A percentile compares a stretch with the other conserved stretches of the same genome.
Conservation (phyloP, 2,113 vertebrate species). For the Mixornis gularis region DNA sequence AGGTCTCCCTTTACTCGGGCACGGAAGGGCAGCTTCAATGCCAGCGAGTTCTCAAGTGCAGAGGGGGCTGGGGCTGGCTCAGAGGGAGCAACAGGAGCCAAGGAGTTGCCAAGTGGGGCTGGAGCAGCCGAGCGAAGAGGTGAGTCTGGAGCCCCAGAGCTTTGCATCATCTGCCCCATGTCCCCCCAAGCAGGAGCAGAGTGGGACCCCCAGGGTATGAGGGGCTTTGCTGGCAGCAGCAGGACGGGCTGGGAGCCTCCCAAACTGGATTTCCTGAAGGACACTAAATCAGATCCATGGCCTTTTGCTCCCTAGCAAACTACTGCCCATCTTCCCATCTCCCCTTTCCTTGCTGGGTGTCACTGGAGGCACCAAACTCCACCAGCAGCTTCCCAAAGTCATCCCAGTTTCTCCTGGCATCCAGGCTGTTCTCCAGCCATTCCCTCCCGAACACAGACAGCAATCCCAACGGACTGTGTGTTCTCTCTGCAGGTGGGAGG, state of each 20-base stretch:
- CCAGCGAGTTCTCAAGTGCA: conserved; percentile 52
- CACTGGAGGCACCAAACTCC: not conserved
- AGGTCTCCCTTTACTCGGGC: conserved; percentile 72
- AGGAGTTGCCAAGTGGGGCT: not conserved
- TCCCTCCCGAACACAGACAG: rapidly evolving
- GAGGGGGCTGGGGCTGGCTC: not conserved
- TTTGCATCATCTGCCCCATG: not conserved
- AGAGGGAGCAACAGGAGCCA: conserved; percentile 42
- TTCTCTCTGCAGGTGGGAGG: conserved; percentile 65
- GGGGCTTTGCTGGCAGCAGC: not conserved
- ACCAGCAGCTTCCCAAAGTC: not conserved
- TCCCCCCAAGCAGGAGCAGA: not conserved
- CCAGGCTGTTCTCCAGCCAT: not conserved
- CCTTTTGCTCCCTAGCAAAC: not conserved
- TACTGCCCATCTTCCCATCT: not conserved
- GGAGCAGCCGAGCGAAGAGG: conserved; percentile 69
- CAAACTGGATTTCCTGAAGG: not conserved
- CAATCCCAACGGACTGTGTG: rapidly evolving
- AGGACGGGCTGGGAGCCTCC: not conserved
- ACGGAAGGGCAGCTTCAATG: conserved; percentile 80
- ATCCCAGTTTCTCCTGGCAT: rapidly evolving
- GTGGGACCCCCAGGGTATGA: rapidly evolving
- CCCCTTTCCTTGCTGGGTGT: not conserved
- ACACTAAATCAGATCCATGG: not conserved
- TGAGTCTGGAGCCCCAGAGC: conserved; percentile 31